These are phyloP conservation scores for Philotrypesis tridentata DNA, from an alignment of 1,140 invertebrate genomes.

Conservation along the genomic window DNA sequence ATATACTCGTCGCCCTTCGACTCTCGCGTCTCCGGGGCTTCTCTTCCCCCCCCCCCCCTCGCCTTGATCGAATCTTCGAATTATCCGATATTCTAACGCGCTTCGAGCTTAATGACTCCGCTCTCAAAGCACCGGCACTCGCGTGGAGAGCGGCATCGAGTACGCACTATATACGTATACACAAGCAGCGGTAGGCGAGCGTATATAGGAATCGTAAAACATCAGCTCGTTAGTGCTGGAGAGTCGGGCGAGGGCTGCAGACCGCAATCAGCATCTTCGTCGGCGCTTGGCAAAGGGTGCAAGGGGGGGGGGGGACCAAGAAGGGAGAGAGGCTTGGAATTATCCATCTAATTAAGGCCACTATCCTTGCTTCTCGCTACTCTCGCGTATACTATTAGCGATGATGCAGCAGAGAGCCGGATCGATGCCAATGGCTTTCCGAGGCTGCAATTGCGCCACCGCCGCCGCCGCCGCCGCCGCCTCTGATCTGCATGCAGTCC, in stretches of 20 bases:
- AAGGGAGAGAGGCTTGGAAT: not conserved
- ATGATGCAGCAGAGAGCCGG: not conserved
- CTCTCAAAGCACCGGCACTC: not conserved
- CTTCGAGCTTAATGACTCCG: not conserved
- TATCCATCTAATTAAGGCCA: conserved; percentile 18
- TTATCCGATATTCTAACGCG: not conserved
- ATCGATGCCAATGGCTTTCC: conserved; percentile 7
- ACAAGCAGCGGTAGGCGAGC: no score
- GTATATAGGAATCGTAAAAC: conserved; percentile 14
- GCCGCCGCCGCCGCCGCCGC: no score
- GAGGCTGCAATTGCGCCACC: not conserved
- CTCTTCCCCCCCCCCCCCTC: no score
- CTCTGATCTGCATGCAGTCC: not conserved
- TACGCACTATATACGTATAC: not conserved
- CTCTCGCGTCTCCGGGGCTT: not conserved
- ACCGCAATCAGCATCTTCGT: conserved; percentile 17
- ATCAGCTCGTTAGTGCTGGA: conserved; percentile 10
- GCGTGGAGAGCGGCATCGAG: no score
- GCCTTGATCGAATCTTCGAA: conserved; percentile 6
- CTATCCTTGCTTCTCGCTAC: not conserved
- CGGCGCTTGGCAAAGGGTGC: no score
- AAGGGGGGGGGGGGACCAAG: not conserved
- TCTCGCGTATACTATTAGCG: not conserved
- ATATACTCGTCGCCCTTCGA: not conserved
- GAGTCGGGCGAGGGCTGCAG: no score